phyloP scores from a whole-genome alignment of 2,888 invertebrate species.

The Chymomyza amoena region DNA sequence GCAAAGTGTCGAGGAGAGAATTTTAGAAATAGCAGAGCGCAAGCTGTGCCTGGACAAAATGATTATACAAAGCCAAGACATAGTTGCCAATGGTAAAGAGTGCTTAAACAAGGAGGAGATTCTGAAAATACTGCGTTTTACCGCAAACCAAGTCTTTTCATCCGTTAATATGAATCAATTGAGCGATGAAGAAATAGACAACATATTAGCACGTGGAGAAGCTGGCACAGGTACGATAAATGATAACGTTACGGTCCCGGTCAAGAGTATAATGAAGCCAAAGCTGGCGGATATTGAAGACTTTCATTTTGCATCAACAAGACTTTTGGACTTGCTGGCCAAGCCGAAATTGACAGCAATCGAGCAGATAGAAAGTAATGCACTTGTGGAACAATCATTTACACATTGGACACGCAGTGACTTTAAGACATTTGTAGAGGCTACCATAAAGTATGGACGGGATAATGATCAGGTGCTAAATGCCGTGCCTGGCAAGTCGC shows the following conservation, averaged over 20 bases:
- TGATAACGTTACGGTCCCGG: conserved; percentile 97
- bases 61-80: conserved; percentile 97
- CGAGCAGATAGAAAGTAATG: conserved; percentile 94
- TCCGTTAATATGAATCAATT: conserved; percentile 95
- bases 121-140: conserved; percentile 98
- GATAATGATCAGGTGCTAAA: conserved; percentile 98
- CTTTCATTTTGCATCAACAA: conserved; percentile 99
- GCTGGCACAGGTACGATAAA: conserved; percentile 94
- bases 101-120: conserved; percentile 99
- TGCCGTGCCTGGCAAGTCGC: conserved; percentile 97
- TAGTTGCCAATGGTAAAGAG: conserved; percentile 85
- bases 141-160: conserved; percentile 99
- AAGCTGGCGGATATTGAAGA: conserved; percentile 99
- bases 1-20: conserved; percentile 99
- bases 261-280: conserved; percentile 98
- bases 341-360: conserved; percentile 91
- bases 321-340: conserved; percentile 96
- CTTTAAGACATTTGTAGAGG: conserved; percentile 99
- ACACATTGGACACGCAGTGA: conserved; percentile 99
- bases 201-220: conserved; percentile 94
- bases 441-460: conserved; percentile 98
- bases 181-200: conserved; percentile 98
- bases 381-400: conserved; percentile 95
- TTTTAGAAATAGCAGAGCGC: conserved; percentile 98
- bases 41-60: conserved; percentile 96